Conservation (phyloP, 2,888 invertebrate species). For the Cephus spinipes region DNA sequence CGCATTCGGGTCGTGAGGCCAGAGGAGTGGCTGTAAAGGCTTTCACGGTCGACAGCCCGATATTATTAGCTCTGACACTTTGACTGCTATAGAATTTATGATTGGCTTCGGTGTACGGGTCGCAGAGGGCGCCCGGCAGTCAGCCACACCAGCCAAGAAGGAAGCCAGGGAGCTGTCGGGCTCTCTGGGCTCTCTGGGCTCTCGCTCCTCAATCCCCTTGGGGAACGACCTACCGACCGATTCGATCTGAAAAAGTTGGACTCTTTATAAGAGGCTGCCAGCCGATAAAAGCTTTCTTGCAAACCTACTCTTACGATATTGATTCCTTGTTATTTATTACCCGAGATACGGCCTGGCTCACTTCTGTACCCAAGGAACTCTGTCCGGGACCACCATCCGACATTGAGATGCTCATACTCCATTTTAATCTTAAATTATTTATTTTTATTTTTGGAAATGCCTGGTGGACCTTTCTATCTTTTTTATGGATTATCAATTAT, state of each 20-base stretch:
- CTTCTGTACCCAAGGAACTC: not conserved
- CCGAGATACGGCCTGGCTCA: not conserved
- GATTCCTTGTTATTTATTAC: constrained; percentile 27
- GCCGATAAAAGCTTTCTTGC: constrained; percentile 40
- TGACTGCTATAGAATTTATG: constrained; percentile 36
- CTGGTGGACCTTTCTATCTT: constrained; percentile 4
- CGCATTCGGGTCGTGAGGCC: constrained; percentile 2
- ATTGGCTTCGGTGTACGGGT: constrained; percentile 23
- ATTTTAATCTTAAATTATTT: constrained; percentile 38
- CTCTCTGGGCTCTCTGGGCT: constrained; percentile 9
- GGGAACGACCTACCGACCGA: not conserved
- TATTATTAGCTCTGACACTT: constrained; percentile 37
- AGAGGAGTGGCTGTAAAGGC: constrained; percentile 15
- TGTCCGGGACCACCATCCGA: not conserved
- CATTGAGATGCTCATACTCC: not conserved
- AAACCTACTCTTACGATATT: constrained; percentile 40
- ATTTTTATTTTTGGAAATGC: constrained; percentile 31
- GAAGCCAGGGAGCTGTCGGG: constrained; percentile 3
- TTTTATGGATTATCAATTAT: not conserved
- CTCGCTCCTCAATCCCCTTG: constrained; percentile 1
- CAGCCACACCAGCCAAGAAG: not conserved
- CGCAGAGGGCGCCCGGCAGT: not conserved
- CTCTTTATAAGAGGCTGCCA: constrained; percentile 16
- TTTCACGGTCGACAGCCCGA: constrained; percentile 32
- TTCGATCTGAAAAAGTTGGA: constrained; percentile 18